Evolutionary conservation across 2,113 vertebrate genomes (phyloP).

Genomic region (Callopanchax toddi): DNA sequence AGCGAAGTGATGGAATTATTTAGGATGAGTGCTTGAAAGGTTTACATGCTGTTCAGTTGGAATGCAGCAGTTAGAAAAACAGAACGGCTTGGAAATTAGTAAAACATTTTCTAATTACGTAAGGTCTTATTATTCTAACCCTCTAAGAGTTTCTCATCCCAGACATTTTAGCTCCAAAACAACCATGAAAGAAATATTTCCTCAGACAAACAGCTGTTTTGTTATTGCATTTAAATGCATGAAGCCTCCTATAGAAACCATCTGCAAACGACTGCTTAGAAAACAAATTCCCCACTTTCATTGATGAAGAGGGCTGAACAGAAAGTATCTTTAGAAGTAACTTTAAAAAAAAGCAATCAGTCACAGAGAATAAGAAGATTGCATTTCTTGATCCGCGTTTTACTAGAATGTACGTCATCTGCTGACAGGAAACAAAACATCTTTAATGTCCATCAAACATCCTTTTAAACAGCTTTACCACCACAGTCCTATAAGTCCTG

Average conservation of each 20-base stretch:
- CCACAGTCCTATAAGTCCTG: constrained; percentile 20
- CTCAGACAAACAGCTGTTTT: constrained; percentile 33
- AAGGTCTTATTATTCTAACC: constrained; percentile 44
- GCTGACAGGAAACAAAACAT: constrained; percentile 2
- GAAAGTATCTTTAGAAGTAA: too few species aligned
- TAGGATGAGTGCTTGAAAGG: constrained; percentile 43
- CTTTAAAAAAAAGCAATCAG: neutral
- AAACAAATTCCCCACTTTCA: constrained; percentile 1
- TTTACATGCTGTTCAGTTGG: constrained; percentile 24
- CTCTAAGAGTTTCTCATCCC: constrained; percentile 27
- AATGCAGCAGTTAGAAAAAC: neutral
- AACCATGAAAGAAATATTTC: constrained; percentile 18
- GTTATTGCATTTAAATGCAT: neutral
- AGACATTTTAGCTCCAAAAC: constrained; percentile 10
- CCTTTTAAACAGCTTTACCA: constrained; percentile 11
- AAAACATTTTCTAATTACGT: constrained; percentile 34
- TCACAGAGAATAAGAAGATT: neutral
- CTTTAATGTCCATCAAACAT: constrained; percentile 18
- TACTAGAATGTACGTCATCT: neutral
- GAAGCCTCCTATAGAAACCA: too few species aligned
- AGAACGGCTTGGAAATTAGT: constrained; percentile 28
- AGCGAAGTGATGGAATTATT: constrained; percentile 29
- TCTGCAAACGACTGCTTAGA: too few species aligned
- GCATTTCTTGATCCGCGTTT: neutral
- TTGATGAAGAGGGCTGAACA: neutral